Base-by-base conservation (phyloP, 2,113 vertebrate species). In the Ictidomys tridecemlineatus region DNA sequence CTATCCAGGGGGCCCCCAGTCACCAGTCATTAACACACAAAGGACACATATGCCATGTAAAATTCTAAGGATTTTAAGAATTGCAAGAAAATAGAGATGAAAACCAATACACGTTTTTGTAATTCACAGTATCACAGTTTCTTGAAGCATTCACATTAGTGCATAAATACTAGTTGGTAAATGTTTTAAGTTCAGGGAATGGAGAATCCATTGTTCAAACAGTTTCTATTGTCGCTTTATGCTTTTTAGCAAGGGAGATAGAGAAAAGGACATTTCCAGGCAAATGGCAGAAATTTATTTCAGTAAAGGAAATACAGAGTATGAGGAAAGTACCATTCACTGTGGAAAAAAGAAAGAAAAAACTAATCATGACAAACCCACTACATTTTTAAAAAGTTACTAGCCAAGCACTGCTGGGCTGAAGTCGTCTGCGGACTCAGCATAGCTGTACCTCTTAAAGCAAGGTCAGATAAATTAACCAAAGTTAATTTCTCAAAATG, bases 401-500 rank as follows among this genome's bases (percentile, higher is more conserved):
- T 89, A 61, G 45, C 58, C 51, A 87, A 83, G 65, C 39, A 53
- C 22, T 95, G 97, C 95, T 96, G 95, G 96, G 87, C 85, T 95
- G 92, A 70, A 84, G 65, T 70, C 93, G 70, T 65, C 92, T 95
- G 93, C 96, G 77, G 92, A 97, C 95, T 97, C 96, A 97, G 95
- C 96, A 96, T 58, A 95, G 87, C 84, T 69, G 67, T 45, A 95
- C 61, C 93, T 97, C 96, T 94, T 93, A 96, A 89, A 91, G 72
- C 92, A 98, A 97, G 96, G 96, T 97, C 96, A 97, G 88, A 85
- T 85, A 96, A 97, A 98, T 97, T 97, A 97, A 85, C 76, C 95
- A 92, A 95, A 97, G 96, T 97, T 98, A 97, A 97, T 97, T 95
- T 96, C 96, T 97, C 93, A 76, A 97, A 97, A 97, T 97, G 90